Percentiles rank a stretch among this genome's conserved stretches.
Conservation (phyloP, 2,113 vertebrate genomes). For the Centrocercus urophasianus region DNA sequence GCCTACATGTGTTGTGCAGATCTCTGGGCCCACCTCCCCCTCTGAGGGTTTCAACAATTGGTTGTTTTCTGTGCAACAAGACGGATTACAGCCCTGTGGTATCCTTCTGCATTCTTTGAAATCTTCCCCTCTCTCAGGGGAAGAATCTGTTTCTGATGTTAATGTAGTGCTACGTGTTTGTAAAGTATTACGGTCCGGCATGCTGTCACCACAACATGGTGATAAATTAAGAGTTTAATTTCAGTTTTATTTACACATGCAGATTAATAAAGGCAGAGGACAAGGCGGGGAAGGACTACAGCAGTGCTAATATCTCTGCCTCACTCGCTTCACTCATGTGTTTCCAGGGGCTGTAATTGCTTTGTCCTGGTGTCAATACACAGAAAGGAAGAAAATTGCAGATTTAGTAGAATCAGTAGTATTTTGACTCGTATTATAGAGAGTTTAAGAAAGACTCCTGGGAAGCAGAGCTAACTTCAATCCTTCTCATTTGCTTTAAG, state of each 20-base stretch:
- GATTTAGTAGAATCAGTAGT: neutral
- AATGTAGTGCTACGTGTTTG: constrained; percentile 29
- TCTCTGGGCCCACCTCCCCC: constrained; percentile 12
- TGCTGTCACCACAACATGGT: constrained; percentile 31
- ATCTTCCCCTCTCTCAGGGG: constrained; percentile 16
- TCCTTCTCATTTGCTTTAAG: neutral
- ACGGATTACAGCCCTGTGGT: constrained; percentile 36
- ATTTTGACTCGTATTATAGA: neutral
- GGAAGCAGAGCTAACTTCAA: neutral
- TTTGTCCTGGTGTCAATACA: neutral
- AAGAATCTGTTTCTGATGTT: constrained; percentile 58
- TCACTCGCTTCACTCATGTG: neutral
- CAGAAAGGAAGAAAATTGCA: neutral
- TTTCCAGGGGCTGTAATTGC: neutral
- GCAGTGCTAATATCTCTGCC: neutral
- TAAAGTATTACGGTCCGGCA: constrained; percentile 42
- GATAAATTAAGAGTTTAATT: constrained; percentile 42
- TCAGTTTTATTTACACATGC: constrained; percentile 15
- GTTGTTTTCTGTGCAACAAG: constrained; percentile 14
- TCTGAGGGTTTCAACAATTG: neutral
- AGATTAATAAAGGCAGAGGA: neutral
- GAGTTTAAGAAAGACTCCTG: constrained; percentile 3
- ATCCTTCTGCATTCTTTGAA: constrained; percentile 44
- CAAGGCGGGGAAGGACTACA: constrained; percentile 15
- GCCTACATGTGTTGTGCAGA: constrained; percentile 50